A percentile compares a stretch with the other conserved stretches of the same genome.
These are phyloP conservation scores for Camelus bactrianus DNA, from an alignment of 2,113 vertebrate genomes.

Conservation along the genomic window DNA sequence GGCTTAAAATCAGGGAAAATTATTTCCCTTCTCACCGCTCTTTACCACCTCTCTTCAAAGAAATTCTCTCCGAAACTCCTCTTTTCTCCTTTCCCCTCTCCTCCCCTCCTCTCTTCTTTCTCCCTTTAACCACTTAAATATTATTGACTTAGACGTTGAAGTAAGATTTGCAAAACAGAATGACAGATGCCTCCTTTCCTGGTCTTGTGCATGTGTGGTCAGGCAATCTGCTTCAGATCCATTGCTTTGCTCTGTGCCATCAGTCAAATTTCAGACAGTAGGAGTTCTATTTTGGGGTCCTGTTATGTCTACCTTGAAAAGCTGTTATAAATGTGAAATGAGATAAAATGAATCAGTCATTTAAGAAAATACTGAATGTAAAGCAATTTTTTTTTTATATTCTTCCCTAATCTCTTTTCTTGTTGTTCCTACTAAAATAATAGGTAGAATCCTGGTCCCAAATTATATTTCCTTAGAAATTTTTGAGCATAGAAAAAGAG, in stretches of 20 bases:
- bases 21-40: neutral
- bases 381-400: slow-evolving; percentile 25
- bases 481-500: slow-evolving; percentile 46
- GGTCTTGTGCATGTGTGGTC: neutral
- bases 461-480: slow-evolving; percentile 17
- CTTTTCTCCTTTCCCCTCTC: rapidly evolving
- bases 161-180: neutral
- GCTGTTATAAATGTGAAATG: neutral
- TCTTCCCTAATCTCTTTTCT: slow-evolving; percentile 50
- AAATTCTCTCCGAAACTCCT: neutral
- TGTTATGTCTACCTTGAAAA: neutral
- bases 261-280: neutral
- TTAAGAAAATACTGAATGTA: slow-evolving; percentile 5
- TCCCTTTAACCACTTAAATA: neutral
- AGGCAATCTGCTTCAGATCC: neutral
- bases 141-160: neutral
- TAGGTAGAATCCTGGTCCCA: neutral
- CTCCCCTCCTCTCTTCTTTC: neutral
- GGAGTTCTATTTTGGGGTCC: neutral
- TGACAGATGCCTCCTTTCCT: no score
- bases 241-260: neutral
- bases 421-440: slow-evolving; percentile 24
- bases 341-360: neutral
- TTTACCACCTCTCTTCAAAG: neutral
- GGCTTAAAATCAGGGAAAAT: neutral